Conservation (phyloP, 2,113 vertebrate species). For the Pelecanoides urinatrix region DNA sequence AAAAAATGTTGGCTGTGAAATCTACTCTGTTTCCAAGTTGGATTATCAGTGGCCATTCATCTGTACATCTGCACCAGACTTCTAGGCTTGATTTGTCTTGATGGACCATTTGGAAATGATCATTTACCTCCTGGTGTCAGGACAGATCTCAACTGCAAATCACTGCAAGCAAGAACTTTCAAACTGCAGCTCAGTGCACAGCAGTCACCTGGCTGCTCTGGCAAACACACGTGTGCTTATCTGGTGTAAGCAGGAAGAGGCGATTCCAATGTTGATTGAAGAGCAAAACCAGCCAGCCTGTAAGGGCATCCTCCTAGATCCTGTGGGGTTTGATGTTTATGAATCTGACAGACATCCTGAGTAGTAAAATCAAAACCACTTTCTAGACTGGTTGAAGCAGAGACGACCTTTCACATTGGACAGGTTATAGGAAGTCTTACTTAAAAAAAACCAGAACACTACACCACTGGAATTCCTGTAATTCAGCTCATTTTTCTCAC, state of each 20-base stretch:
- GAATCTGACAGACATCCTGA: neutral
- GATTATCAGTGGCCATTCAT: neutral
- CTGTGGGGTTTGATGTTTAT: neutral
- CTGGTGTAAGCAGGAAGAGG: neutral
- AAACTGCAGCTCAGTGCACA: too few relatives aligned
- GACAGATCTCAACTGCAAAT: neutral
- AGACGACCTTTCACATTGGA: neutral
- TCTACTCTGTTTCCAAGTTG: neutral
- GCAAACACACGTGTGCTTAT: rapidly evolving
- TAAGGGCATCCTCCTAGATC: neutral
- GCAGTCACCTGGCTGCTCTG: neutral
- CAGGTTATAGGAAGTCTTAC: neutral
- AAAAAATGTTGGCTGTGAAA: neutral
- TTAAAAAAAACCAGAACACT: neutral
- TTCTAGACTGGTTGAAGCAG: neutral
- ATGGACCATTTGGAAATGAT: neutral
- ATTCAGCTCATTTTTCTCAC: neutral
- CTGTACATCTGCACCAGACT: neutral
- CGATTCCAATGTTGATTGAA: neutral
- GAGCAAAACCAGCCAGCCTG: neutral
- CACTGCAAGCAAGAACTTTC: too few relatives aligned
- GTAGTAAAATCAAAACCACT: neutral
- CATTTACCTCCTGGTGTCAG: neutral
- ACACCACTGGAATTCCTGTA: neutral
- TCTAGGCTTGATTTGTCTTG: neutral